Conservation (phyloP, 2,797 vertebrate species). For the Channa striata region DNA sequence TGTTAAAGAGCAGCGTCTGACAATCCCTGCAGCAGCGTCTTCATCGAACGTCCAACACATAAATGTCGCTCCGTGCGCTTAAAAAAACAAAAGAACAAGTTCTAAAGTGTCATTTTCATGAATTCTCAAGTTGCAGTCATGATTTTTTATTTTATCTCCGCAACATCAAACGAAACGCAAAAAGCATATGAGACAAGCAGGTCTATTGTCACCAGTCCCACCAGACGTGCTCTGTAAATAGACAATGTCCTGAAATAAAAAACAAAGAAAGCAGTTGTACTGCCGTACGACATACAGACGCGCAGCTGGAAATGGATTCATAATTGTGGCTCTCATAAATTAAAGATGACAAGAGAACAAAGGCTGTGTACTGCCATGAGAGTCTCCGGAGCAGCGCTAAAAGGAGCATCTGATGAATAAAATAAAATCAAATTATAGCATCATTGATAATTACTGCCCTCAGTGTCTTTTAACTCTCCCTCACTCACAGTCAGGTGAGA, state of each 20-base stretch:
- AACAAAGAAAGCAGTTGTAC: conserved; percentile 21
- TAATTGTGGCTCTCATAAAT: conserved; percentile 64
- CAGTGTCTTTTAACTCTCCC: conserved; percentile 9
- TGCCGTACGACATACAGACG: conserved; percentile 19
- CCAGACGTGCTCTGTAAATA: conserved; percentile 50
- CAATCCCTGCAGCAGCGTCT: background rate
- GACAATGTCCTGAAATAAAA: conserved; percentile 45
- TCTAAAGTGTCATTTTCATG: background rate
- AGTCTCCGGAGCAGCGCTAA: conserved; percentile 35
- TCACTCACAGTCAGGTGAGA: background rate
- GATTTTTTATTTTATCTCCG: background rate
- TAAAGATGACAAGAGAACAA: conserved; percentile 69
- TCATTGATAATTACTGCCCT: conserved; percentile 41
- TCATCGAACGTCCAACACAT: background rate
- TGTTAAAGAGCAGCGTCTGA: conserved; percentile 12
- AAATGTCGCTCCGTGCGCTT: background rate
- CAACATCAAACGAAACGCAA: background rate
- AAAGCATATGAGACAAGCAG: conserved; percentile 1
- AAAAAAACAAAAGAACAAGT: background rate
- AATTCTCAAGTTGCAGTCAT: background rate
- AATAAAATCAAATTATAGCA: conserved; percentile 32
- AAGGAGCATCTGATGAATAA: conserved; percentile 45
- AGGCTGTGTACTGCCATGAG: conserved; percentile 44
- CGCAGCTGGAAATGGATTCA: conserved; percentile 50
- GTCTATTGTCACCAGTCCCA: conserved; percentile 50